A percentile compares a stretch with the other conserved stretches of the same genome.
Evolutionary conservation across 2,888 invertebrate species (phyloP).

Genomic region (Mantis religiosa): DNA sequence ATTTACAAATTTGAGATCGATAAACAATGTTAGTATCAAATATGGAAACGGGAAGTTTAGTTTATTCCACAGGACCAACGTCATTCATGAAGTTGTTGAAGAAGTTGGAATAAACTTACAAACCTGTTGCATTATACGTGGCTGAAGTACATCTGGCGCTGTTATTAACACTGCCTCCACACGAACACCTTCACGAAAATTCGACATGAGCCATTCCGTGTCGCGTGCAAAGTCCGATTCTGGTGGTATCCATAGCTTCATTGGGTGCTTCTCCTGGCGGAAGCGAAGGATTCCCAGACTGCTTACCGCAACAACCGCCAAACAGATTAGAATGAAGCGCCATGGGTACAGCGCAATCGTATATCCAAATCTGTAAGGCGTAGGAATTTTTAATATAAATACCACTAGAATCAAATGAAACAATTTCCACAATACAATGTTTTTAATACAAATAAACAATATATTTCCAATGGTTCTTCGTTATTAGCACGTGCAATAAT

Average conservation of each 20-base stretch:
- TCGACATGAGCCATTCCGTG: constrained; percentile 67
- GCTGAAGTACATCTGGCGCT: constrained; percentile 63
- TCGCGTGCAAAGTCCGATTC: constrained; percentile 65
- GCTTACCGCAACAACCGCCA: constrained; percentile 55
- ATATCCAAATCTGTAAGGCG: constrained; percentile 53
- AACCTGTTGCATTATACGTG: constrained; percentile 53
- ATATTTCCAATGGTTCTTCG: too few species aligned
- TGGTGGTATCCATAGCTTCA: constrained; percentile 72
- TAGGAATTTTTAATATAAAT: too few species aligned
- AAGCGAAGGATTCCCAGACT: constrained; percentile 60
- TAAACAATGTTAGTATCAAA: too few species aligned
- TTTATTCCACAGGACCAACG: too few species aligned
- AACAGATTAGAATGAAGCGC: constrained; percentile 55
- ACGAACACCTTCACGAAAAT: constrained; percentile 61
- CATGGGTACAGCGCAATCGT: constrained; percentile 57
- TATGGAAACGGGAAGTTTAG: too few species aligned
- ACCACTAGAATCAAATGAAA: too few species aligned
- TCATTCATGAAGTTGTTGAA: too few species aligned
- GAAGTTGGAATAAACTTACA: too few species aligned
- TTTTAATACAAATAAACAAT: too few species aligned
- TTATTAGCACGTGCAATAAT: too few species aligned
- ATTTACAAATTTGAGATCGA: too few species aligned
- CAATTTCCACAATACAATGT: too few species aligned
- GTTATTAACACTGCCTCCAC: constrained; percentile 59
- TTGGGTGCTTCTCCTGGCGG: constrained; percentile 68